Evolutionary conservation across 2,797 vertebrate genomes (phyloP).

Genomic region (Halcyon leucocephala): DNA sequence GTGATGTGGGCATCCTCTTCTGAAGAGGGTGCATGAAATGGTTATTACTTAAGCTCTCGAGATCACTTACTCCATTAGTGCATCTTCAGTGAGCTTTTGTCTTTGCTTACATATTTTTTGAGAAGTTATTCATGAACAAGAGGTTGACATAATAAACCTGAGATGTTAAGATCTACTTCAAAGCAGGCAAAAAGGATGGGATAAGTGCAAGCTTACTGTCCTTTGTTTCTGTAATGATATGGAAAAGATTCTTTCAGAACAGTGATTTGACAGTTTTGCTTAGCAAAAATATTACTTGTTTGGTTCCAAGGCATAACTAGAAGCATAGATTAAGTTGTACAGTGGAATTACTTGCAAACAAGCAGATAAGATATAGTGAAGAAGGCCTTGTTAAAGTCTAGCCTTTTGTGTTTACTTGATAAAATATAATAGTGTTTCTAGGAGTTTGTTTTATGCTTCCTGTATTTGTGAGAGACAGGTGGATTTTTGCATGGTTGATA

Average conservation of each 20-base stretch:
- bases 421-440: background rate
- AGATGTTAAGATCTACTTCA: background rate
- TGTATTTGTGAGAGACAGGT: background rate
- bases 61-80: background rate
- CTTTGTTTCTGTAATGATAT: background rate
- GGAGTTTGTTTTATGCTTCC: background rate
- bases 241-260: background rate
- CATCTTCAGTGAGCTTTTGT: background rate
- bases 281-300: background rate
- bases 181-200: background rate
- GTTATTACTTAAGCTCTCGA: background rate
- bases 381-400: background rate
- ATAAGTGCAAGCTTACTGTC: background rate
- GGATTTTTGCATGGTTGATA: background rate
- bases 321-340: background rate
- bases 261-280: background rate
- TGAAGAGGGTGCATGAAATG: background rate
- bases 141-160: background rate
- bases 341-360: background rate
- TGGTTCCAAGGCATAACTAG: background rate
- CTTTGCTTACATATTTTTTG: background rate
- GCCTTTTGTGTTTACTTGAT: background rate
- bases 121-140: background rate
- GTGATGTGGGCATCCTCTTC: background rate
- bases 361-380: background rate